Conservation (phyloP, 30 jellyfish, hydroid and myxozoan species). For the Phacellophora camtschatica region DNA sequence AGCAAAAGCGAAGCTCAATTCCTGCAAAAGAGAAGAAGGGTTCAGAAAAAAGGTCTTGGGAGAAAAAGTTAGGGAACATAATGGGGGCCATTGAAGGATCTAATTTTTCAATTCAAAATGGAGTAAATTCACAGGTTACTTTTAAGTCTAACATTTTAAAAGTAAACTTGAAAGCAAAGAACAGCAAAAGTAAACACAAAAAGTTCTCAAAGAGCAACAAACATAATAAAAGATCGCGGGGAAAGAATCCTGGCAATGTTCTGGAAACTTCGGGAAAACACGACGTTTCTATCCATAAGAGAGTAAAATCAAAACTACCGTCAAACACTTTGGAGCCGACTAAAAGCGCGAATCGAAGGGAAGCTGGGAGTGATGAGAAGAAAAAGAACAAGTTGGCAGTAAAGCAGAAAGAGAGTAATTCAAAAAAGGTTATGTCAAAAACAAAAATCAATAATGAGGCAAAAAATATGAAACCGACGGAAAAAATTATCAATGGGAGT, state of each 20-base stretch:
- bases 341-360: too few species aligned
- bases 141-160: conserved; percentile 40
- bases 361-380: background rate
- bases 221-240: background rate
- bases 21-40: background rate
- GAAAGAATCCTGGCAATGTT: too few species aligned
- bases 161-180: background rate
- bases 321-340: too few species aligned
- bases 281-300: background rate
- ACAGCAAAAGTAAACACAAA: background rate
- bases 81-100: conserved; percentile 49
- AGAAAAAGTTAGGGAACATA: conserved; percentile 22
- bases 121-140: conserved; percentile 43
- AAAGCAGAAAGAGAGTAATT: too few species aligned
- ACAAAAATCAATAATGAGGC: too few species aligned
- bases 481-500: too few species aligned
- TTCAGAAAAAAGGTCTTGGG: conserved; percentile 47
- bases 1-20: conserved; percentile 54
- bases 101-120: conserved; percentile 43
- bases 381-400: background rate
- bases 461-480: background rate
- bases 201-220: background rate
- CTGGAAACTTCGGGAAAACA: too few species aligned
- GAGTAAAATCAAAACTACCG: background rate
- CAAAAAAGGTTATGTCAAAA: background rate